Percentiles rank a stretch among this genome's conserved stretches.
phyloP scores from a whole-genome alignment of 2,797 vertebrate species.

The Dermochelys coriacea region DNA sequence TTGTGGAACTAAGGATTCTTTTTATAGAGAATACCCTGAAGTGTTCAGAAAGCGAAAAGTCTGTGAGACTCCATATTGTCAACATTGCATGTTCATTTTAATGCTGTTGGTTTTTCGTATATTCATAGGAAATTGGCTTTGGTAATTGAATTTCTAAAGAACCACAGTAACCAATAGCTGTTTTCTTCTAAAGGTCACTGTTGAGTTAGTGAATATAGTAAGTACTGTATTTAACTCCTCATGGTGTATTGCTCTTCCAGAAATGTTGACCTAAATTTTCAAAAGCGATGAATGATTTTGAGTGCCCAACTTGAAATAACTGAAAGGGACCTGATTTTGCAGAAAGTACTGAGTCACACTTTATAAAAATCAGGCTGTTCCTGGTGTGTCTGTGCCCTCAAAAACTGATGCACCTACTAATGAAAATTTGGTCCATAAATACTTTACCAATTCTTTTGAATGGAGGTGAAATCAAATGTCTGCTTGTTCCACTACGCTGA shows the following conservation, averaged over 20 bases:
- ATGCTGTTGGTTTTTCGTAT: conserved; percentile 30
- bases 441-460: conserved; percentile 33
- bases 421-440: conserved; percentile 1
- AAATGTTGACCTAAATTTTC: conserved; percentile 62
- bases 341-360: not conserved
- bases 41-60: conserved; percentile 39
- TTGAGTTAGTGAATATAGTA: conserved; percentile 66
- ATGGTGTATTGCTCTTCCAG: conserved; percentile 59
- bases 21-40: not conserved
- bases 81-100: not conserved
- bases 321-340: not conserved
- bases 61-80: conserved; percentile 58
- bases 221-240: conserved; percentile 64
- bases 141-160: conserved; percentile 76
- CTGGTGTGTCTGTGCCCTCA: fast-evolving
- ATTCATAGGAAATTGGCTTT: conserved; percentile 73
- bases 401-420: fast-evolving
- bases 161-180: conserved; percentile 70
- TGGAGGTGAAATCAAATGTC: not conserved
- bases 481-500: not conserved
- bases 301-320: not conserved
- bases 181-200: conserved; percentile 57
- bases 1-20: conserved; percentile 60
- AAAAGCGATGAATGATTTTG: not conserved
- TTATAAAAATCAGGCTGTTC: not conserved